These are phyloP conservation scores for Mesochorus sp. DNA, from an alignment of 2,888 invertebrate genomes.

Conservation along the genomic window DNA sequence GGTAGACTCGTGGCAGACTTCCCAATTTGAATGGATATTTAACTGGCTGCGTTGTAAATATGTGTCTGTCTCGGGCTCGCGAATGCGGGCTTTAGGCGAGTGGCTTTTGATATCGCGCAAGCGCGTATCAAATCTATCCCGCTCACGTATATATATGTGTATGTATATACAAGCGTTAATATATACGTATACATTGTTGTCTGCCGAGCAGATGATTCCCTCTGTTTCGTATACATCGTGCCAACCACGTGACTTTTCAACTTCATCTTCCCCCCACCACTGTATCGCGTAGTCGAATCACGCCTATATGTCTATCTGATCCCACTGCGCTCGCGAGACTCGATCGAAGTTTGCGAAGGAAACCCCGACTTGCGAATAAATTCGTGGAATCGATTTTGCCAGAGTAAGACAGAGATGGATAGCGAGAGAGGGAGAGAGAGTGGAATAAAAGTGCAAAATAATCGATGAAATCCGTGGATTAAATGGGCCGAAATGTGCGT, in stretches of 20 bases:
- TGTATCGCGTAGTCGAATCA: conserved; percentile 8
- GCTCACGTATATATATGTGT: not conserved
- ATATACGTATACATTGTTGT: conserved; percentile 16
- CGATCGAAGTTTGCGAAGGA: conserved; percentile 42
- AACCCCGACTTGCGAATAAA: conserved; percentile 33
- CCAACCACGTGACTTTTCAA: conserved; percentile 55
- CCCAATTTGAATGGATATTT: no score
- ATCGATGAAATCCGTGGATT: no score
- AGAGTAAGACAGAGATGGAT: not conserved
- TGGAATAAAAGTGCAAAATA: not conserved
- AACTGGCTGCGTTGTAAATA: no score
- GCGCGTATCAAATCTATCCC: not conserved
- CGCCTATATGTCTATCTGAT: conserved; percentile 41
- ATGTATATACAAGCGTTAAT: not conserved
- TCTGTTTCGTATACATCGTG: conserved; percentile 21
- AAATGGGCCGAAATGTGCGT: conserved; percentile 11
- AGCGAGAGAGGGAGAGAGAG: not conserved
- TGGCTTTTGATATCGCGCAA: not conserved
- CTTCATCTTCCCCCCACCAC: conserved; percentile 5
- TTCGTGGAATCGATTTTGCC: not conserved
- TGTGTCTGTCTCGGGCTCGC: no score
- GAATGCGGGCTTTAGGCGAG: no score
- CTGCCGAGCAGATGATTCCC: conserved; percentile 45
- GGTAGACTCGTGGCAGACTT: no score
- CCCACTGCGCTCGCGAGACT: conserved; percentile 28